These are phyloP conservation scores for Myotis myotis DNA, from an alignment of 2,797 vertebrate genomes.

Conservation along the genomic window DNA sequence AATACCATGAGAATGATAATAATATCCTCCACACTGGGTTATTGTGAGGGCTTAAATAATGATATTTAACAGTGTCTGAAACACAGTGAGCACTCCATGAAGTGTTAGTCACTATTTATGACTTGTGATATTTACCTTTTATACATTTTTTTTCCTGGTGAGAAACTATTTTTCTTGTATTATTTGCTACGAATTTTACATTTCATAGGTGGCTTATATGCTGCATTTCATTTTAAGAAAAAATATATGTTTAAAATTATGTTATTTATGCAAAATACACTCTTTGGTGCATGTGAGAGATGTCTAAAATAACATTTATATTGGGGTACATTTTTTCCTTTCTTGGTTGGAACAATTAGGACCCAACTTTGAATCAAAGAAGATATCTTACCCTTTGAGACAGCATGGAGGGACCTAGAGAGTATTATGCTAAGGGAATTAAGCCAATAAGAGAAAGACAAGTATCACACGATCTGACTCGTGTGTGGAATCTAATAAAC, in stretches of 20 bases:
- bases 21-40: not conserved
- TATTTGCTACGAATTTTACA: not conserved
- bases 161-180: not conserved
- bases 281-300: not conserved
- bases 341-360: not conserved
- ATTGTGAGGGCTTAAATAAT: not conserved
- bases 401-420: too few relatives aligned
- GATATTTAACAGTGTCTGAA: not conserved
- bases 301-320: conserved; percentile 1
- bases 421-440: too few relatives aligned
- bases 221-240: conserved; percentile 21
- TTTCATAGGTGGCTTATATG: not conserved
- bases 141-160: not conserved
- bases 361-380: not conserved
- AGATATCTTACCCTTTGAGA: too few relatives aligned
- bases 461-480: too few relatives aligned
- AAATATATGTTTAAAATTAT: not conserved
- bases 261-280: not conserved
- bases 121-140: not conserved
- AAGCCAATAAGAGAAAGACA: too few relatives aligned
- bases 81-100: not conserved
- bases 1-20: not conserved
- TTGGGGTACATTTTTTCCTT: not conserved
- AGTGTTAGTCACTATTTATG: not conserved
- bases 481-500: too few relatives aligned